Evolutionary conservation across 2,797 vertebrate genomes (phyloP).

Genomic region (Mustela erminea): DNA sequence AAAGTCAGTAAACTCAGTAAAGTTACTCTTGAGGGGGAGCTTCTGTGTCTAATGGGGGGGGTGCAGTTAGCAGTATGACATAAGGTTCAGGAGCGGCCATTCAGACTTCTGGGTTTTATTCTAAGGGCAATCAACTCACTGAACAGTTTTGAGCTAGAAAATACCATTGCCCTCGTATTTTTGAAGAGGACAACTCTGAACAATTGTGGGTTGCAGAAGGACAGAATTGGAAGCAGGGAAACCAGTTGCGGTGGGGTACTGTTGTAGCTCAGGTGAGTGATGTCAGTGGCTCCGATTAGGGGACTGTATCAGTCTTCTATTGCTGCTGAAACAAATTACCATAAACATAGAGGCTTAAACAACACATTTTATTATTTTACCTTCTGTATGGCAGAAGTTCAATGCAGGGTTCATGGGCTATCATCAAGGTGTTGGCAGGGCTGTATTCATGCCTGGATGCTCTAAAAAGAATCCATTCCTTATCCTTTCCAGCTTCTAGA

Average conservation of each 20-base stretch:
- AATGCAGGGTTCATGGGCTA: neutral
- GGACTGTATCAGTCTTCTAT: neutral
- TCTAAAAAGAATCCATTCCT: conserved; percentile 3
- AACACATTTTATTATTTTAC: neutral
- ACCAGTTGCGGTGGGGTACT: neutral
- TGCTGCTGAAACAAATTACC: neutral
- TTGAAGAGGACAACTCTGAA: neutral
- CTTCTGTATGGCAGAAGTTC: neutral
- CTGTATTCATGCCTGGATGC: neutral
- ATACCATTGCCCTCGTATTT: neutral
- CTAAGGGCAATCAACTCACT: neutral
- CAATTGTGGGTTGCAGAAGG: neutral
- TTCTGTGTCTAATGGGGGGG: neutral
- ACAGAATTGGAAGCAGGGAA: neutral
- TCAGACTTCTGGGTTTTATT: neutral
- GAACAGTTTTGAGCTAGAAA: neutral
- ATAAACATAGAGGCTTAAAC: neutral
- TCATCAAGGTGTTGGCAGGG: neutral
- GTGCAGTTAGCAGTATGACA: neutral
- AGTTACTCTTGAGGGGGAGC: neutral
- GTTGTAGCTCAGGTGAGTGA: neutral
- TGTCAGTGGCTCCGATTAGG: neutral
- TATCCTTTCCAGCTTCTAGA: neutral
- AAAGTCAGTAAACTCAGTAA: neutral
- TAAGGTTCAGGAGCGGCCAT: neutral